Evolutionary conservation across 1,140 invertebrate species (phyloP).

Genomic region (Elymnias hypermnestra): DNA sequence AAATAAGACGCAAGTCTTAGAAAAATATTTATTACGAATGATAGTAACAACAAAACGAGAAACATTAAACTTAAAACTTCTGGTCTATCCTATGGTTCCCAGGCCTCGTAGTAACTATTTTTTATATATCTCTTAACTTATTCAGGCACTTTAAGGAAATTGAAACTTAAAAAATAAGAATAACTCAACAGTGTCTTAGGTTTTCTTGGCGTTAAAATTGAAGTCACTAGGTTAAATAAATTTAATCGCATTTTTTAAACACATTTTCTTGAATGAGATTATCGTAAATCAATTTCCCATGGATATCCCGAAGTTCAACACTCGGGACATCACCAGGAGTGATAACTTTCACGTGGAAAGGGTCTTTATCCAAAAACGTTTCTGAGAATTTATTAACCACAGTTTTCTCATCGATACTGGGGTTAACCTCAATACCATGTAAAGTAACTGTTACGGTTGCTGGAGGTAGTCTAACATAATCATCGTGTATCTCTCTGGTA

Average conservation of each 20-base stretch:
- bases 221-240: too few relatives aligned
- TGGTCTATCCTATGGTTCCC: too few relatives aligned
- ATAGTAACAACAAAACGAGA: too few relatives aligned
- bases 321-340: slow-evolving; percentile 25
- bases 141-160: too few relatives aligned
- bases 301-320: slow-evolving; percentile 45
- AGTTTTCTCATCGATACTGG: slow-evolving; percentile 28
- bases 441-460: slow-evolving; percentile 40
- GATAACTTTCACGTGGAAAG: slow-evolving; percentile 44
- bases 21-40: too few relatives aligned
- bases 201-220: too few relatives aligned
- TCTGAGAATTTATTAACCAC: slow-evolving; percentile 32
- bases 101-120: too few relatives aligned
- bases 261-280: slow-evolving; percentile 41
- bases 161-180: background rate
- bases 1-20: too few relatives aligned
- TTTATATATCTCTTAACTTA: too few relatives aligned
- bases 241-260: slow-evolving; percentile 22
- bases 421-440: slow-evolving; percentile 39
- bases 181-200: too few relatives aligned
- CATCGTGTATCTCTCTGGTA: slow-evolving; percentile 46
- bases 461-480: slow-evolving; percentile 44
- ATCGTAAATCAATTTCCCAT: slow-evolving; percentile 40
- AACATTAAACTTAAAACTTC: too few relatives aligned
- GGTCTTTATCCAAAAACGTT: slow-evolving; percentile 48